A percentile compares a stretch with the other conserved stretches of the same genome.
Conservation (phyloP, 2,888 invertebrate genomes). For the Acanthococcus lagerstroemiae region DNA sequence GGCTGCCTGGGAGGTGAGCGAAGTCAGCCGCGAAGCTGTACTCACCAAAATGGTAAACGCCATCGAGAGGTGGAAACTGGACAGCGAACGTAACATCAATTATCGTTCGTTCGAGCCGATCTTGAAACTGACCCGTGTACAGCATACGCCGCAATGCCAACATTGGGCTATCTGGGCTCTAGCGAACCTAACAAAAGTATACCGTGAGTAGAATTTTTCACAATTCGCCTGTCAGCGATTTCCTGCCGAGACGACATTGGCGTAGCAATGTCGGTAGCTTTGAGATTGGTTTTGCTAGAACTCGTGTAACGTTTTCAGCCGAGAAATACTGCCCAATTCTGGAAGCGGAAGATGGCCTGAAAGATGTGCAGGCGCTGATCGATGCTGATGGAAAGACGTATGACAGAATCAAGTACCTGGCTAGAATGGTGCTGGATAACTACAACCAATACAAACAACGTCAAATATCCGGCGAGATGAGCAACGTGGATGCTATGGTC, state of each 20-base stretch:
- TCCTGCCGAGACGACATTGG: too few species aligned
- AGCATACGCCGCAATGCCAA: constrained; percentile 83
- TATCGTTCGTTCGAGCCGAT: constrained; percentile 94
- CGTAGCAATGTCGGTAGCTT: too few species aligned
- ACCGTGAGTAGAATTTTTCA: constrained; percentile 55
- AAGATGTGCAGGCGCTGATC: constrained; percentile 57
- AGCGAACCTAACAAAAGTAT: constrained; percentile 87
- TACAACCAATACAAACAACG: neutral
- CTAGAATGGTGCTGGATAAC: neutral
- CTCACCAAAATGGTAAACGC: constrained; percentile 66
- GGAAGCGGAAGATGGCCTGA: constrained; percentile 73
- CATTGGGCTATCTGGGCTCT: constrained; percentile 97
- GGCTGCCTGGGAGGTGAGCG: constrained; percentile 65
- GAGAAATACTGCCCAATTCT: constrained; percentile 85
- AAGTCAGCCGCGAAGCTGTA: constrained; percentile 61
- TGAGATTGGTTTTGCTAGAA: too few species aligned
- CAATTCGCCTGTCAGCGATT: neutral
- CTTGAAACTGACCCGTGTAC: constrained; percentile 65
- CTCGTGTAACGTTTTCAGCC: constrained; percentile 60
- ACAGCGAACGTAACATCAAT: constrained; percentile 85
- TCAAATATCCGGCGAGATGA: neutral
- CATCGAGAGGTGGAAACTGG: constrained; percentile 79
- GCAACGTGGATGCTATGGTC: neutral
- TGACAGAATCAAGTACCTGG: constrained; percentile 6
- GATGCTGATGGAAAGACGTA: constrained; percentile 41